phyloP scores from a whole-genome alignment of 2,113 vertebrate species.

The Planiliza haematocheilus region DNA sequence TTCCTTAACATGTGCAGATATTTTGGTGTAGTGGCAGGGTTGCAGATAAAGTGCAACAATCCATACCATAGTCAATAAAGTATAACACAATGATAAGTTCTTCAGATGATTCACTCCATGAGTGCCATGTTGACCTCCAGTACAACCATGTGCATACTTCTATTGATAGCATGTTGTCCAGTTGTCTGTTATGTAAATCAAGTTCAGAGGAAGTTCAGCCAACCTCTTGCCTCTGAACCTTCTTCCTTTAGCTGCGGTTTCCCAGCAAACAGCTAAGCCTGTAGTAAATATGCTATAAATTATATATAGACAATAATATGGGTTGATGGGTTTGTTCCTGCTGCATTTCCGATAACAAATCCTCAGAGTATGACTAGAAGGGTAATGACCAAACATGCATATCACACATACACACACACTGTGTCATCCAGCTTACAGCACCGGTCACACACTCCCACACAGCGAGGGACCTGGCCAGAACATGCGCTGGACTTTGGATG shows the following conservation, averaged over 20 bases:
- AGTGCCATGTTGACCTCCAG: conserved; percentile 6
- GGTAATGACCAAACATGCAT: conserved; percentile 13
- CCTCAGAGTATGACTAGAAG: conserved; percentile 6
- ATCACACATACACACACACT: neutral
- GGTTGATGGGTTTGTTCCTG: neutral
- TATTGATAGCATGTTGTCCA: conserved; percentile 40
- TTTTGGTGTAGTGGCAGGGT: neutral
- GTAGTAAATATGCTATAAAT: neutral
- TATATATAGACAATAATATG: neutral
- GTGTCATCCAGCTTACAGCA: conserved; percentile 32
- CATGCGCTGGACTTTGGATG: conserved; percentile 78
- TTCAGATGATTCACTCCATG: neutral
- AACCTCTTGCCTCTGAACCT: conserved; percentile 11
- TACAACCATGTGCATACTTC: conserved; percentile 21
- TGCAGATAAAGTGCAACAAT: neutral
- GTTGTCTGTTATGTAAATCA: conserved; percentile 51
- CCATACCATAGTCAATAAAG: neutral
- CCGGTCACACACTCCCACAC: conserved; percentile 51
- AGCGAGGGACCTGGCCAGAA: conserved; percentile 53
- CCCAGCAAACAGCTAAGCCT: neutral
- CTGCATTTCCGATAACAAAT: conserved; percentile 38
- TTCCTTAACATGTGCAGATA: neutral
- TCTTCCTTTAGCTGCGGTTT: neutral
- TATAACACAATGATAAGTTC: neutral
- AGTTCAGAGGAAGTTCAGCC: conserved; percentile 57